Conservation (phyloP, 2,888 invertebrate species). For the Aradus depressus region DNA sequence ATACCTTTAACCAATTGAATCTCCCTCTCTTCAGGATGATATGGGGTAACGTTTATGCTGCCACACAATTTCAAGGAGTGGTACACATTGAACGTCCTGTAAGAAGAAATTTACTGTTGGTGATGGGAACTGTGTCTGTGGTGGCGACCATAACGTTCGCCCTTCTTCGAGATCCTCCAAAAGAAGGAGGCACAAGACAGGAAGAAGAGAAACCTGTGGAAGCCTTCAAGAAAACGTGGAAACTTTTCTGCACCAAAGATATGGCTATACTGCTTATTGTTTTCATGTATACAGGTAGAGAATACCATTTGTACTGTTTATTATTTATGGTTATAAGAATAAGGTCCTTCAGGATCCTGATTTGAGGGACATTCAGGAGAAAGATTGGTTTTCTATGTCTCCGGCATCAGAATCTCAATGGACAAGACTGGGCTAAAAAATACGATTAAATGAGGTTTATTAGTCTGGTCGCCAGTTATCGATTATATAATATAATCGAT, state of each 20-base stretch:
- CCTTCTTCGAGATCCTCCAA: slow-evolving; percentile 45
- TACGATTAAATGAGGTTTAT: no score
- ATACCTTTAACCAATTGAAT: background rate
- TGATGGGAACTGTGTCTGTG: slow-evolving; percentile 18
- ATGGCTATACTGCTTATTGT: slow-evolving; percentile 75
- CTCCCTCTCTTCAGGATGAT: slow-evolving; percentile 17
- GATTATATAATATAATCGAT: no score
- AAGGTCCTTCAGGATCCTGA: no score
- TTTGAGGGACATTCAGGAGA: no score
- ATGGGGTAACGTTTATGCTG: slow-evolving; percentile 17
- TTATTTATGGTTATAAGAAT: no score
- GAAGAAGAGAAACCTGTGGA: slow-evolving; percentile 43
- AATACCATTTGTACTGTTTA: no score
- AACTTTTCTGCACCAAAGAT: slow-evolving; percentile 62
- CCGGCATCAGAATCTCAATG: no score
- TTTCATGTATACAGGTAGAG: slow-evolving; percentile 83
- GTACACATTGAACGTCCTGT: slow-evolving; percentile 22
- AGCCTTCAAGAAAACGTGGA: slow-evolving; percentile 62
- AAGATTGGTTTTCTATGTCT: no score
- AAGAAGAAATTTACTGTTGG: slow-evolving; percentile 19
- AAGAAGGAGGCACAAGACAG: slow-evolving; percentile 37
- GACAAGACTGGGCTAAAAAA: no score
- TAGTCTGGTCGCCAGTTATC: no score
- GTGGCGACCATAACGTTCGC: slow-evolving; percentile 43
- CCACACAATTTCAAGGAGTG: slow-evolving; percentile 21